Evolutionary conservation across 2,797 vertebrate genomes (phyloP), one percentile per base, ranked within the genome.

Genomic region (Chiroxiphia lanceolata): DNA sequence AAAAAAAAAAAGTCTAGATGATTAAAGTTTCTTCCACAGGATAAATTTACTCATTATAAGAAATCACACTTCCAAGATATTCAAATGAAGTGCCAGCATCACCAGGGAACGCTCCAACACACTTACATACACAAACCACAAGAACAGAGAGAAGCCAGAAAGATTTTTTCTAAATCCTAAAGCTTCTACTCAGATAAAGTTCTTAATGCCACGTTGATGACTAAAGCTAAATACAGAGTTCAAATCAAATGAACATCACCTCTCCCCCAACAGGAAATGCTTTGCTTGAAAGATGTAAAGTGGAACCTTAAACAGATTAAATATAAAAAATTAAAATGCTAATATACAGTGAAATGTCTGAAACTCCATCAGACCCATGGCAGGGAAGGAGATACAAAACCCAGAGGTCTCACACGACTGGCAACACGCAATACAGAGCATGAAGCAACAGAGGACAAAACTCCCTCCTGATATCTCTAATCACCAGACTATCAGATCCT

Each of bases 11-110:
- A 59, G 31, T 10, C 21, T 34, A 40, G 25, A 87, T 78, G 1
- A 91, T 86, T 93, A 50, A 93, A 82, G 26, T 70, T 93, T 68
- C 64, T 93, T 88, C 71, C 80, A 91, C 17, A n/a, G 63, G 51
- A 90, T 80, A 87, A 79, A 61, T 78, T 44, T 59, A 71, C 27
- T 92, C 87, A 65, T 42, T 21, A 61, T 6, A 84, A 59, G 38
- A 76, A 90, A 71, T 38, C 15, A 51, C 31, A 51, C 18, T 81
- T 72, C 15, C 76, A 79, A 76, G 56, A 76, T 63, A 92, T 23
- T 87, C 59, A 94, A 42, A 86, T 68, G 21, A 85, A 92, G 38
- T 22, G 42, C 6, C 31, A 75, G 54, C 23, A 75, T 72, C 89
- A 87, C 54, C 93, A 95, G 65, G 80, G 80, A 82, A 88, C 0